These are phyloP conservation scores for Pachypanchax playfairii DNA, from an alignment of 2,113 vertebrate genomes.

Conservation along the genomic window DNA sequence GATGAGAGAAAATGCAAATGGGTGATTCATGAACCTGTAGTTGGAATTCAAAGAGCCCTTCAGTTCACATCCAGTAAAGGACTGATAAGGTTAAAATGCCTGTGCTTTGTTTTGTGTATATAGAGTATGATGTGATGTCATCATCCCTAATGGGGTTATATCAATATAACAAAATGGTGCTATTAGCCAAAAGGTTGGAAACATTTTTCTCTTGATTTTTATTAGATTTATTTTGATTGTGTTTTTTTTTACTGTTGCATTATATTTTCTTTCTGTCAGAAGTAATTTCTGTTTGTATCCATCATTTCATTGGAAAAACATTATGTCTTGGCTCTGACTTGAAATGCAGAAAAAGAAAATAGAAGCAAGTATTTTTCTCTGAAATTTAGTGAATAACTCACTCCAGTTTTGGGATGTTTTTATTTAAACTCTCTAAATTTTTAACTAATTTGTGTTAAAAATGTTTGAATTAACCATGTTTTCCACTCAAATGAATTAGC, in stretches of 20 bases:
- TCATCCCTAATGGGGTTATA: slow-evolving; percentile 34
- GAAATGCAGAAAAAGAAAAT: slow-evolving; percentile 22
- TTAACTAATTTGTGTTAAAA: too few relatives aligned
- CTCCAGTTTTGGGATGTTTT: slow-evolving; percentile 13
- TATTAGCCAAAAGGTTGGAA: slow-evolving; percentile 42
- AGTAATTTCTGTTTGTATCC: slow-evolving; percentile 10
- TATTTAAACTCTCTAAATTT: slow-evolving; percentile 31
- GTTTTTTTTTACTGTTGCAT: slow-evolving; percentile 12
- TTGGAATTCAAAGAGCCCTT: background rate
- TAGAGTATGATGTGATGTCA: slow-evolving; percentile 13
- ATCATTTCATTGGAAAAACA: slow-evolving; percentile 17
- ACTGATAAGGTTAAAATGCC: too few relatives aligned
- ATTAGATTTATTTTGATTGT: slow-evolving; percentile 35
- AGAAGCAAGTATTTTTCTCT: background rate
- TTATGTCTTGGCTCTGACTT: slow-evolving; percentile 30
- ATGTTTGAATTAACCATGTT: too few relatives aligned
- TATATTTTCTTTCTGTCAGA: background rate
- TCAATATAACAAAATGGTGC: slow-evolving; percentile 61
- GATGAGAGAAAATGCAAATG: slow-evolving; percentile 28
- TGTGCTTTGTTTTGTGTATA: slow-evolving; percentile 10
- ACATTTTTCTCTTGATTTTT: too few relatives aligned
- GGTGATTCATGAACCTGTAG: too few relatives aligned
- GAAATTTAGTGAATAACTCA: slow-evolving; percentile 41
- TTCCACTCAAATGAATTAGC: too few relatives aligned
- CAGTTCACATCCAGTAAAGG: too few relatives aligned